These are phyloP conservation scores for Pseudomyrmex flavicornis DNA, from an alignment of 1,140 invertebrate genomes.

Conservation along the genomic window DNA sequence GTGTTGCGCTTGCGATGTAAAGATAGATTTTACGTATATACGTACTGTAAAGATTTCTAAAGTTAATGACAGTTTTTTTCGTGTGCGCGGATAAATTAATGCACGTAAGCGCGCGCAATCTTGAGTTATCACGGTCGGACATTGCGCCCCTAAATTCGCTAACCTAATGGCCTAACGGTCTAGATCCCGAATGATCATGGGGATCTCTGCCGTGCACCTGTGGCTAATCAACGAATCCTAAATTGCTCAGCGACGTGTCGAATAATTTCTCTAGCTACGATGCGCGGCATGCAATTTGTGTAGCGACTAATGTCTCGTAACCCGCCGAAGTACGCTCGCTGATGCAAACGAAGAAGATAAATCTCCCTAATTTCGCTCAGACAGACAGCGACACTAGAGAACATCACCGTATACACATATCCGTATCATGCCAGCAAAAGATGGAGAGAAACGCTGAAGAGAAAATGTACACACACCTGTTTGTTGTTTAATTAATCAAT, in stretches of 20 bases:
- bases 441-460: no score
- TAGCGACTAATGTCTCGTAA: constrained; percentile 50
- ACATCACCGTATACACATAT: not conserved
- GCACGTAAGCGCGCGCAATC: not conserved
- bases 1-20: not conserved
- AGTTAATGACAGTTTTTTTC: not conserved
- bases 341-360: constrained; percentile 49
- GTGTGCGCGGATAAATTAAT: not conserved
- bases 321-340: not conserved
- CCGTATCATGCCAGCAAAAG: constrained; percentile 9
- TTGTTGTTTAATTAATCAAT: not conserved
- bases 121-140: not conserved
- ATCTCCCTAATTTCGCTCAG: constrained; percentile 50
- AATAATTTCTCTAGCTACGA: constrained; percentile 46
- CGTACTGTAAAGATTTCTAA: not conserved
- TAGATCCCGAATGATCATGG: constrained; percentile 31
- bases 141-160: constrained; percentile 8
- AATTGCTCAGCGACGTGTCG: constrained; percentile 51
- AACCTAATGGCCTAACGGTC: constrained; percentile 15
- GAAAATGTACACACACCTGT: not conserved
- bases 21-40: not conserved
- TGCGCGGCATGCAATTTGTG: constrained; percentile 50
- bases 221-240: constrained; percentile 55
- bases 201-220: constrained; percentile 22
- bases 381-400: constrained; percentile 33